Conservation (phyloP, 2,888 invertebrate genomes). For the Epinotia ramella region DNA sequence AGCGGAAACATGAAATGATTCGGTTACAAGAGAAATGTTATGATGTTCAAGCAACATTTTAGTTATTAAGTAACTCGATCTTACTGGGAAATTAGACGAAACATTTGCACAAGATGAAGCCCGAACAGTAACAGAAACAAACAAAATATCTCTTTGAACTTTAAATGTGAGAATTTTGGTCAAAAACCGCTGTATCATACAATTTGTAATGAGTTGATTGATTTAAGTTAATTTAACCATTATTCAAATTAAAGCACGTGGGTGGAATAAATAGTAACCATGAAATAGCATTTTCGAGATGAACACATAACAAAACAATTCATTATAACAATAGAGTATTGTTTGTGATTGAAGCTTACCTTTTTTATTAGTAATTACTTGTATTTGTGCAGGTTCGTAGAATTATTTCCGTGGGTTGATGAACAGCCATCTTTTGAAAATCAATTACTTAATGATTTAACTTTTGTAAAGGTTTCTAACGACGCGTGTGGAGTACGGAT, state of each 20-base stretch:
- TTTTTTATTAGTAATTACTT: constrained; percentile 70
- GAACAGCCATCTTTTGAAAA: constrained; percentile 50
- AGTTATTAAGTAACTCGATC: constrained; percentile 58
- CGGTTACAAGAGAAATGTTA: constrained; percentile 66
- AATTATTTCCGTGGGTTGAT: constrained; percentile 63
- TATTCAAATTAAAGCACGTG: constrained; percentile 63
- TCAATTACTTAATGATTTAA: constrained; percentile 37
- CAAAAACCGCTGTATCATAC: constrained; percentile 21
- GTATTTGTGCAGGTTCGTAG: constrained; percentile 58
- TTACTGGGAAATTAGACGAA: constrained; percentile 51
- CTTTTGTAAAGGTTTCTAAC: constrained; percentile 26
- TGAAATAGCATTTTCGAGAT: constrained; percentile 70
- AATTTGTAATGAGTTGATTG: constrained; percentile 50
- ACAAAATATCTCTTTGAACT: constrained; percentile 25
- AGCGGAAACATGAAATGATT: constrained; percentile 76
- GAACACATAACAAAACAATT: constrained; percentile 75
- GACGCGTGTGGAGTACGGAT: constrained; percentile 25
- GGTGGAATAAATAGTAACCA: constrained; percentile 74
- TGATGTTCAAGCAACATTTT: constrained; percentile 59
- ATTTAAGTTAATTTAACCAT: constrained; percentile 60
- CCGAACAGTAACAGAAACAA: background rate
- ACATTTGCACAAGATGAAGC: constrained; percentile 22
- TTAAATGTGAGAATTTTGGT: constrained; percentile 8
- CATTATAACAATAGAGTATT: constrained; percentile 78
- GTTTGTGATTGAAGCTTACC: constrained; percentile 70